These are phyloP conservation scores for Silvanus unidentatus DNA, from an alignment of 2,888 invertebrate genomes.

Conservation along the genomic window DNA sequence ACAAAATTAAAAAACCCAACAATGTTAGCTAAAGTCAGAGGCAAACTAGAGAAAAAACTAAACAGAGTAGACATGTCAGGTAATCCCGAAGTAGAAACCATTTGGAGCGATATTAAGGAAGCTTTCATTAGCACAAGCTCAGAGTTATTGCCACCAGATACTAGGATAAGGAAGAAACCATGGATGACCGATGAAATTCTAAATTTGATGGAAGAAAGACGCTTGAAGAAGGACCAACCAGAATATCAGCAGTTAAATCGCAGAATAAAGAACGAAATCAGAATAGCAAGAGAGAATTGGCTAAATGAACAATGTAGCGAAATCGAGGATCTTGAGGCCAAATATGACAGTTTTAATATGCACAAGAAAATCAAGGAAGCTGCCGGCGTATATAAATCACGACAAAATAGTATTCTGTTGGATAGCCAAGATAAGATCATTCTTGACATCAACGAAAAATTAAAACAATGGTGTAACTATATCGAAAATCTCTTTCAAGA, in stretches of 20 bases:
- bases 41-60: too few species aligned
- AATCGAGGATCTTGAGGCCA: conserved; percentile 13
- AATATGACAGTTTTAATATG: conserved; percentile 14
- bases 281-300: conserved; percentile 12
- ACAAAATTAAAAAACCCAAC: too few species aligned
- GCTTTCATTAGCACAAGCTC: too few species aligned
- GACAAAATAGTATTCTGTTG: conserved; percentile 8
- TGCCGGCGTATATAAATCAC: conserved; percentile 5
- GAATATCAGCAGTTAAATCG: conserved; percentile 5
- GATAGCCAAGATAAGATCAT: conserved; percentile 12
- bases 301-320: conserved; percentile 13
- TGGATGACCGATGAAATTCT: conserved; percentile 15
- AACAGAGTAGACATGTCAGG: too few species aligned
- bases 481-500: conserved; percentile 15
- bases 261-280: conserved; percentile 11
- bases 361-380: conserved; percentile 15
- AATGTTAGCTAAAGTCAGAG: too few species aligned
- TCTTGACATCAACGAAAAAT: conserved; percentile 10
- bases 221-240: conserved; percentile 4
- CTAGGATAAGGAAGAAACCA: conserved; percentile 6
- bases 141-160: conserved; percentile 5
- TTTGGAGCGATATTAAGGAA: too few species aligned
- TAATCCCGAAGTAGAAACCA: too few species aligned
- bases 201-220: conserved; percentile 13
- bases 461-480: conserved; percentile 15